phyloP scores from a whole-genome alignment of 2,113 vertebrate genomes.

The Perca fluviatilis region DNA sequence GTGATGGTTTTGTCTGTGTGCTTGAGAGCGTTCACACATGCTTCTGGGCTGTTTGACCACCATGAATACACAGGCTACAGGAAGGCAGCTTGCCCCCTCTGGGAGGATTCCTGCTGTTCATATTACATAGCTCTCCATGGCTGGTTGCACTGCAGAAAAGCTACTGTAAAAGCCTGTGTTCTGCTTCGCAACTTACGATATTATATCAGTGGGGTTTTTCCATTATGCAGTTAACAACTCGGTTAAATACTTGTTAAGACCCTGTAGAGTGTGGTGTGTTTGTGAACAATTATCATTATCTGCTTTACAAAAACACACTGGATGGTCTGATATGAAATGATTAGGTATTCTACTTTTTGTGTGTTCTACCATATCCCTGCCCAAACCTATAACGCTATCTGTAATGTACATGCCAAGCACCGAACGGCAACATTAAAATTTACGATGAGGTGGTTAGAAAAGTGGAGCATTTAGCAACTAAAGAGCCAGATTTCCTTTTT shows the following conservation, averaged over 20 bases:
- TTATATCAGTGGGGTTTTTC: background rate
- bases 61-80: background rate
- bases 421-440: too few relatives aligned
- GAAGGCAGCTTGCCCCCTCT: background rate
- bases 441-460: too few relatives aligned
- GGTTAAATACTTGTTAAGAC: background rate
- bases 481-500: too few relatives aligned
- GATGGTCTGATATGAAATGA: background rate
- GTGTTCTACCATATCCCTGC: background rate
- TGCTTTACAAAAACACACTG: background rate
- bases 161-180: background rate
- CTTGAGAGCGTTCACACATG: background rate
- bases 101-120: background rate
- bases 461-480: too few relatives aligned
- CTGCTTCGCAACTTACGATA: background rate
- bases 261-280: background rate
- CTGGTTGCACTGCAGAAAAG: background rate
- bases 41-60: background rate
- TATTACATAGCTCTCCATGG: background rate
- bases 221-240: background rate
- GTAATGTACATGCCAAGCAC: background rate
- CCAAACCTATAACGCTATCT: background rate
- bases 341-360: background rate
- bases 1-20: background rate
- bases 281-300: background rate